Evolutionary conservation across 2,888 invertebrate species (phyloP), one percentile per base, ranked within the genome.

Genomic region (Sesia bembeciformis): DNA sequence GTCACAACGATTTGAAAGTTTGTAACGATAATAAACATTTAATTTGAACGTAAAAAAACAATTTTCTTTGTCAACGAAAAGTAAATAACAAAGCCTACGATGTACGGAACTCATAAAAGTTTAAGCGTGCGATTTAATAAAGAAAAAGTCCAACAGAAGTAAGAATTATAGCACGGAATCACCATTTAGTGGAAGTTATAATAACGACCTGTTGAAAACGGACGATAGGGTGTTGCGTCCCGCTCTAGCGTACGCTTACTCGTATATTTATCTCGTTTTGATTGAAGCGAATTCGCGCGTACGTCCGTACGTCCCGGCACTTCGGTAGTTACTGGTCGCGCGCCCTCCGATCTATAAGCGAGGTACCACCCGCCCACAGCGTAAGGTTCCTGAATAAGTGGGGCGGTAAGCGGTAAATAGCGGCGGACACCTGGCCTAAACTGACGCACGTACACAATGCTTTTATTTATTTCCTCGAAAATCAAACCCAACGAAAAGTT

Each of bases 161-260:
- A 76, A 69, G 73, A 84, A 84, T 79, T 78, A 84, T 82, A 78
- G 74, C 78, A 79, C 78, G 68, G 71, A 78, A 84, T 80, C 84
- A 81, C 84, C 81, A 83, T 83, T 86, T 79, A 84, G 78, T 78
- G 68, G 74, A 71, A 79, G 79, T 81, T 79, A 81, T 82, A 82
- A 81, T 85, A 86, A 84, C 84, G 87, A 88, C 88, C 88, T 88
- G 88, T 87, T 88, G 88, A 87, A 83, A 84, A 76, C 70, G 76
- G 72, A 67, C 69, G 68, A 67, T 62, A 65, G 58, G 68, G 61
- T 67, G 70, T 65, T 68, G 72, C 68, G 75, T 87, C 85, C 72
- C 75, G 70, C 69, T 87, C 83, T 78, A 62, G 58, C 80, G 61
- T 62, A 57, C 58, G 59, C 54, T 60, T 57, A 61, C 59, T 58